Evolutionary conservation across 2,113 vertebrate species (phyloP).

Genomic region (Gnathonemus echidnorhynchus): DNA sequence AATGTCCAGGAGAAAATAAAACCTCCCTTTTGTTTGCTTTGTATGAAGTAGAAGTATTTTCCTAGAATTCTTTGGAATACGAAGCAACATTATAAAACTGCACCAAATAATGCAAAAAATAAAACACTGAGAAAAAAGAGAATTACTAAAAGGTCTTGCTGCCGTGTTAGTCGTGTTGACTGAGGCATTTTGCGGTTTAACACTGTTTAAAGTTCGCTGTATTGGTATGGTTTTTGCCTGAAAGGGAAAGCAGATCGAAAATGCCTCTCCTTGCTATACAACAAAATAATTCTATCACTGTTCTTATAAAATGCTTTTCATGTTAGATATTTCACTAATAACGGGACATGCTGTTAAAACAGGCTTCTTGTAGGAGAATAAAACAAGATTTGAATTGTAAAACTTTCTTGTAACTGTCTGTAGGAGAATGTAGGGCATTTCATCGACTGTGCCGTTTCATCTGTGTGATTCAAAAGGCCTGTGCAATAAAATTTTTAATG

Average conservation of each 20-base stretch:
- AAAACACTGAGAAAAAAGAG: background rate
- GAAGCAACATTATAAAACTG: background rate
- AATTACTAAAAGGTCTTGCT: background rate
- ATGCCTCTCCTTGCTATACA: too few relatives aligned
- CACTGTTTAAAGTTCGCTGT: background rate
- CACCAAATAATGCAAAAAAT: background rate
- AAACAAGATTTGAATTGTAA: background rate
- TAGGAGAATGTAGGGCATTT: conserved; percentile 23
- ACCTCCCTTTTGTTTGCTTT: background rate
- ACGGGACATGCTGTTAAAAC: background rate
- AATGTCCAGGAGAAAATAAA: background rate
- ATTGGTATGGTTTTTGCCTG: background rate
- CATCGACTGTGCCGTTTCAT: conserved; percentile 42
- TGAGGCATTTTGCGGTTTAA: background rate
- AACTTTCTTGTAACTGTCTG: conserved; percentile 30
- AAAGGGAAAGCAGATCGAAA: background rate
- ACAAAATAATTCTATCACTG: background rate
- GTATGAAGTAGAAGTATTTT: background rate
- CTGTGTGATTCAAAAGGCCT: conserved; percentile 45
- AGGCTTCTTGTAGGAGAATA: background rate
- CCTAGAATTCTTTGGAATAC: background rate
- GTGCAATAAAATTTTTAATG: conserved; percentile 44
- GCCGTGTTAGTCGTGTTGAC: background rate
- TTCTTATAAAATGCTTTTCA: background rate
- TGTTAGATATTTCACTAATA: background rate